Percentiles rank a stretch among this genome's conserved stretches.
Conservation (phyloP, 2,113 vertebrate genomes). For the Gobio gobio region DNA sequence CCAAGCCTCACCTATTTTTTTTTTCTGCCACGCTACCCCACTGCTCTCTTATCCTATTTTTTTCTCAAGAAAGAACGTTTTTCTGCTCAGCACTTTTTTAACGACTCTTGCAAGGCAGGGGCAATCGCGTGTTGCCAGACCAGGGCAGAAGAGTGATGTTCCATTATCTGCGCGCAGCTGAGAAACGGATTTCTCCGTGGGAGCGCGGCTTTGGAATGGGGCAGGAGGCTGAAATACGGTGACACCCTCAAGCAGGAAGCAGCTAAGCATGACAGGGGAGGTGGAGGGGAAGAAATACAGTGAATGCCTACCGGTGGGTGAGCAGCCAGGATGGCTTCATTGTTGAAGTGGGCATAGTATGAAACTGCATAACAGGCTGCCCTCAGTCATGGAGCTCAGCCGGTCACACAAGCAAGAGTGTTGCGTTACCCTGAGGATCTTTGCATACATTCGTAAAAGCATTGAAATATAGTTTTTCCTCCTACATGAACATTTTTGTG, state of each 20-base stretch:
- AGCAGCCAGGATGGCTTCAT: slow-evolving; percentile 47
- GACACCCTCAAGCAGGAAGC: slow-evolving; percentile 54
- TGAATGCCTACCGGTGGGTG: slow-evolving; percentile 7
- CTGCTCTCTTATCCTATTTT: neutral
- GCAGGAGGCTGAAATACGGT: slow-evolving; percentile 55
- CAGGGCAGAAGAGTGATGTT: slow-evolving; percentile 53
- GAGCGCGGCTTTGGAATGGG: slow-evolving; percentile 39
- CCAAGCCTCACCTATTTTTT: neutral
- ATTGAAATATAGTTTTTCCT: too few species aligned
- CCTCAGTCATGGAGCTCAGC: slow-evolving; percentile 30
- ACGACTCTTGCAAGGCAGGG: slow-evolving; percentile 37
- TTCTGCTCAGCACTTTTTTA: slow-evolving; percentile 39
- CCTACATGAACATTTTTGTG: too few species aligned
- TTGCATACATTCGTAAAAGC: too few species aligned
- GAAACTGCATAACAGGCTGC: slow-evolving; percentile 44
- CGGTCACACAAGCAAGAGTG: too few species aligned
- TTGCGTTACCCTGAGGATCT: too few species aligned
- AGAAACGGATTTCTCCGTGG: slow-evolving; percentile 50
- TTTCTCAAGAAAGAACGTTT: slow-evolving; percentile 18
- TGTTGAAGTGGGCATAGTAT: slow-evolving; percentile 51
- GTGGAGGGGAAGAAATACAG: slow-evolving; percentile 44
- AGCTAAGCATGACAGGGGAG: slow-evolving; percentile 42
- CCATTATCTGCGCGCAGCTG: slow-evolving; percentile 53
- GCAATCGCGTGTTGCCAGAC: slow-evolving; percentile 22
- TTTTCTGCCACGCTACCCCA: neutral